A percentile compares a stretch with the other conserved stretches of the same genome.
These are phyloP conservation scores for Redunca redunca DNA, from an alignment of 2,113 vertebrate species.

Conservation along the genomic window DNA sequence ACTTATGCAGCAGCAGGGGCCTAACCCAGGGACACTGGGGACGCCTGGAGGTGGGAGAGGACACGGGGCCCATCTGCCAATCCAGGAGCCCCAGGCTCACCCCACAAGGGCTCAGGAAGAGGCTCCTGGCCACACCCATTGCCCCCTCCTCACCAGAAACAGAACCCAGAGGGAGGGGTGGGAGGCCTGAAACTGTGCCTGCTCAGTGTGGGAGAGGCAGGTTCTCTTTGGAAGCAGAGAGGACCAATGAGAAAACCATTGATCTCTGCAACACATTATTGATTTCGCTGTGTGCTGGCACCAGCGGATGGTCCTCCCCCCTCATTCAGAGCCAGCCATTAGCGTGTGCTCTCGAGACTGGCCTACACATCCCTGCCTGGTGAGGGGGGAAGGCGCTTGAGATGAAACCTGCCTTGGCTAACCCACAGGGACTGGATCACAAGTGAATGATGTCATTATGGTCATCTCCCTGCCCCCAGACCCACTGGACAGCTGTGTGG, in stretches of 20 bases:
- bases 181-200: not conserved
- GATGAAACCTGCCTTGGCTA: not conserved
- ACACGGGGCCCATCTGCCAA: not conserved
- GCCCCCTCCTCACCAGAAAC: not conserved
- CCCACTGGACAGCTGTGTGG: not conserved
- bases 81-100: not conserved
- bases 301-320: not conserved
- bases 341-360: not conserved
- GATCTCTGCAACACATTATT: constrained; percentile 50
- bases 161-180: not conserved
- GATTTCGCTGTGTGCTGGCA: not conserved
- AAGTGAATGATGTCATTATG: not conserved
- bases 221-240: not conserved
- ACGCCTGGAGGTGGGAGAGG: rapidly evolving
- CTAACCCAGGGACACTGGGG: not conserved
- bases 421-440: not conserved
- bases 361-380: not conserved
- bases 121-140: not conserved
- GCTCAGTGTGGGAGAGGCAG: not conserved
- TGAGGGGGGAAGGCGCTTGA: not conserved
- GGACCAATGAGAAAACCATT: not conserved
- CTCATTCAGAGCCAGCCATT: not conserved
- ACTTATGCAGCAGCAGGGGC: not conserved
- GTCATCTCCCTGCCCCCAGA: not conserved
- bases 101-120: not conserved